Conservation (phyloP, 2,797 vertebrate species). For the Spizella passerina region DNA sequence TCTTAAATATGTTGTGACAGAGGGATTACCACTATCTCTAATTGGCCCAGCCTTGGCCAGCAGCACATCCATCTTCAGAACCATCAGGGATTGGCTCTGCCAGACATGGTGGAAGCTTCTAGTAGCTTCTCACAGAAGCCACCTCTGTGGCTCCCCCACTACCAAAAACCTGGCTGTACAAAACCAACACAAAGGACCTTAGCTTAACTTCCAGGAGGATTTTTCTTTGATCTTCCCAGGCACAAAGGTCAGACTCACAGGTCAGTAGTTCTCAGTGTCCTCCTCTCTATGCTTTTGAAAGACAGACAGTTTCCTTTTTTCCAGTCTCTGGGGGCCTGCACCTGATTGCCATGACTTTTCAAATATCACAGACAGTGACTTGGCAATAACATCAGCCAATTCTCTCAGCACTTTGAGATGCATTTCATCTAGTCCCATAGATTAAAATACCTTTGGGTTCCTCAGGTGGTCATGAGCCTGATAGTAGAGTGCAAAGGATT, state of each 20-base stretch:
- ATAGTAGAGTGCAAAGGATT: not conserved
- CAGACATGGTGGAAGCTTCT: not conserved
- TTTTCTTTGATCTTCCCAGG: not conserved
- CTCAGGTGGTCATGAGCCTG: not conserved
- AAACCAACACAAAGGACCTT: not conserved
- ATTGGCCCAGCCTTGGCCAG: not conserved
- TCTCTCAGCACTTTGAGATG: not conserved
- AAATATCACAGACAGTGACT: not conserved
- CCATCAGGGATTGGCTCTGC: not conserved
- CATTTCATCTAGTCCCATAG: not conserved
- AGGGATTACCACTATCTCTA: not conserved
- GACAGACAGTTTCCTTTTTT: not conserved
- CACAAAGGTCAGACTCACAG: not conserved
- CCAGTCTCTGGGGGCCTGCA: too few relatives aligned
- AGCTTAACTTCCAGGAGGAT: not conserved
- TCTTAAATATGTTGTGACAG: not conserved
- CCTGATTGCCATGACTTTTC: not conserved
- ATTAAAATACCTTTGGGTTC: not conserved
- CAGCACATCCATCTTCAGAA: fast-evolving
- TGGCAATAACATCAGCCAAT: not conserved
- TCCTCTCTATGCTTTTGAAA: not conserved
- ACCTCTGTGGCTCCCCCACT: not conserved
- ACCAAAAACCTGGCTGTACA: fast-evolving
- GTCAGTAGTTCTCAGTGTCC: too few relatives aligned
- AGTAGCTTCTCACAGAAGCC: not conserved